phyloP scores from a whole-genome alignment of 2,797 vertebrate species.

The Vipera ursinii region DNA sequence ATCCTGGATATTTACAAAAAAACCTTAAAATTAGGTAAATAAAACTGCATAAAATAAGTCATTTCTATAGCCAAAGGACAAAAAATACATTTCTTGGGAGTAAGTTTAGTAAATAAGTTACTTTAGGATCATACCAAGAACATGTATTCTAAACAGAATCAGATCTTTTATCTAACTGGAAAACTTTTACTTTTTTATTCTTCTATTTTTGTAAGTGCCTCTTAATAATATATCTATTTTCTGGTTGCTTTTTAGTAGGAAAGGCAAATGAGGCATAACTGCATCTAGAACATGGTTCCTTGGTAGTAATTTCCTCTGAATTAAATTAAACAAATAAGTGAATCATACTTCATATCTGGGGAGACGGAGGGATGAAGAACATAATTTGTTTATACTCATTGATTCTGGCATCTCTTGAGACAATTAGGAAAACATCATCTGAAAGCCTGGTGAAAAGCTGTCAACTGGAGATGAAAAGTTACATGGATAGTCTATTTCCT shows the following conservation, averaged over 20 bases:
- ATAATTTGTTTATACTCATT: background rate
- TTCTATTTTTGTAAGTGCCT: background rate
- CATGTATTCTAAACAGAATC: background rate
- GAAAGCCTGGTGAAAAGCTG: background rate
- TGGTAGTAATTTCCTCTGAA: background rate
- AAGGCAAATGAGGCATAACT: background rate
- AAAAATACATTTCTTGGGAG: background rate
- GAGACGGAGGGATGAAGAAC: background rate
- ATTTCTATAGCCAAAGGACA: background rate
- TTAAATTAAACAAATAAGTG: background rate
- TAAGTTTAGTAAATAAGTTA: background rate
- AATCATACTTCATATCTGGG: background rate
- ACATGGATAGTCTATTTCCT: background rate
- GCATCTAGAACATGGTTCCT: background rate
- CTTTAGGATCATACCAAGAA: background rate
- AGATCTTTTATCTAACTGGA: background rate
- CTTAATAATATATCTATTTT: background rate
- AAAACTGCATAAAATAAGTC: background rate
- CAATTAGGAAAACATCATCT: background rate
- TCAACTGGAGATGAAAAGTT: background rate
- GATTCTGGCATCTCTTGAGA: background rate
- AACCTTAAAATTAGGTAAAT: background rate
- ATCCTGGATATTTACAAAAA: background rate
- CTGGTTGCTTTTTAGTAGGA: background rate
- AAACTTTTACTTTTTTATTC: background rate